Conservation (phyloP, 1,140 invertebrate genomes). For the Heliconius melpomene region DNA sequence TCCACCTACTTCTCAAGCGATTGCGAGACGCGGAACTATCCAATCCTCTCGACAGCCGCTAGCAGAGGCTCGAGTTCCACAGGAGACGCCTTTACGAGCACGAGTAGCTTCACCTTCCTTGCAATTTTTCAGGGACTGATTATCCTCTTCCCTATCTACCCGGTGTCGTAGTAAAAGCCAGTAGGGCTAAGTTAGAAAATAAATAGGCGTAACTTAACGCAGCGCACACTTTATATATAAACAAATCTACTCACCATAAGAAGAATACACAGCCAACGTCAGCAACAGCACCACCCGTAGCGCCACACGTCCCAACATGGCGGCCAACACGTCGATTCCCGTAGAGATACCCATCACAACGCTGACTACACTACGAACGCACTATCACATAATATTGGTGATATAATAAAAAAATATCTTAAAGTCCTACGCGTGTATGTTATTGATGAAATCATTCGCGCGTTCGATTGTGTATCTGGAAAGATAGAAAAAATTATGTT, state of each 20-base stretch:
- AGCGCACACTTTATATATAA: background rate
- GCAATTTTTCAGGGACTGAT: too few relatives aligned
- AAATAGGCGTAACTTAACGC: too few relatives aligned
- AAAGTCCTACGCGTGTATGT: constrained; percentile 39
- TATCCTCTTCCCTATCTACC: too few relatives aligned
- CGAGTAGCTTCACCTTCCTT: too few relatives aligned
- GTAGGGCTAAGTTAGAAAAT: too few relatives aligned
- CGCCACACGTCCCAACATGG: constrained; percentile 45
- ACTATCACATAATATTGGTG: constrained; percentile 65
- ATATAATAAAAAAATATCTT: constrained; percentile 17
- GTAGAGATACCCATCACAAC: constrained; percentile 50
- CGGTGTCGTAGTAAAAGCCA: too few relatives aligned
- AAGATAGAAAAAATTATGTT: constrained; percentile 41
- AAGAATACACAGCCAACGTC: constrained; percentile 66
- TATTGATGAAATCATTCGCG: constrained; percentile 56
- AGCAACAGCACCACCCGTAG: constrained; percentile 55
- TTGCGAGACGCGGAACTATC: too few relatives aligned
- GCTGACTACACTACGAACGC: constrained; percentile 38
- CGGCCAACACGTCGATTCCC: constrained; percentile 54
- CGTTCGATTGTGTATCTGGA: constrained; percentile 37
- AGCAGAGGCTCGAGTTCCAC: too few relatives aligned
- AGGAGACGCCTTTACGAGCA: too few relatives aligned
- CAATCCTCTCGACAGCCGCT: too few relatives aligned
- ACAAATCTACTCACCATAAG: constrained; percentile 58
- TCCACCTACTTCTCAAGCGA: too few relatives aligned